Base-by-base conservation (phyloP, 2,797 vertebrate genomes). In the Myiotriccus ornatus region DNA sequence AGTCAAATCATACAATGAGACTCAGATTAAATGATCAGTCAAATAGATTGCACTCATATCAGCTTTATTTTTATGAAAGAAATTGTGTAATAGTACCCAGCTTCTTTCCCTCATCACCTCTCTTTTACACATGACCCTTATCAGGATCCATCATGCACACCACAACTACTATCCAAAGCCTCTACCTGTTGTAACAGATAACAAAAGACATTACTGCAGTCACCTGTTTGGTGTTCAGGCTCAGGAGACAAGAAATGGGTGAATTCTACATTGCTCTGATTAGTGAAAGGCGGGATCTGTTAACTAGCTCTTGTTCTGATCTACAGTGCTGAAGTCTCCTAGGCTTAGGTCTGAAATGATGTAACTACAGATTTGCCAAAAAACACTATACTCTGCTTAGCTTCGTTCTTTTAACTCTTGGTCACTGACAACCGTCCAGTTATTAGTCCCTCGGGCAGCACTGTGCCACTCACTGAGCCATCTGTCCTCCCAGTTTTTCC, bases 211-310 rank as follows among this genome's bases (percentile, higher is more conserved):
- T 28, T 35, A 47, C 37, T 87, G 49, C 78, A 74, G 35, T 35
- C 30, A 67, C 12, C 34, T 47, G 13, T 37, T 63, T 41, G 43
- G 34, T 49, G 23, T 46, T 77, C 0, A 0, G 30, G 18, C 39
- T 59, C 25, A 23, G 27, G 20, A 6, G 12, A 55, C 15, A 63
- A 53, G 44, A 84, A 87, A 37, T 19, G 12, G 22, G 14, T 65
- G 53, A 77, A 77, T 30, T 77, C 43, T 57, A 37, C 34, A 23
- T 28, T 81, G 27, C 6, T 65, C 22, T 27, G 15, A 10, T 35
- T 52, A 64, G 16, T 18, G 37, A 32, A 92, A 49, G 60, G 44
- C 3, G 3, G 49, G 41, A 52, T 84, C 52, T 80, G 17, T 59
- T 80, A 80, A 50, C 41, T 18, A 76, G 35, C 7, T 39, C 8